These are phyloP conservation scores for Drosophila birchii DNA, from an alignment of 2,888 invertebrate species.

Conservation along the genomic window DNA sequence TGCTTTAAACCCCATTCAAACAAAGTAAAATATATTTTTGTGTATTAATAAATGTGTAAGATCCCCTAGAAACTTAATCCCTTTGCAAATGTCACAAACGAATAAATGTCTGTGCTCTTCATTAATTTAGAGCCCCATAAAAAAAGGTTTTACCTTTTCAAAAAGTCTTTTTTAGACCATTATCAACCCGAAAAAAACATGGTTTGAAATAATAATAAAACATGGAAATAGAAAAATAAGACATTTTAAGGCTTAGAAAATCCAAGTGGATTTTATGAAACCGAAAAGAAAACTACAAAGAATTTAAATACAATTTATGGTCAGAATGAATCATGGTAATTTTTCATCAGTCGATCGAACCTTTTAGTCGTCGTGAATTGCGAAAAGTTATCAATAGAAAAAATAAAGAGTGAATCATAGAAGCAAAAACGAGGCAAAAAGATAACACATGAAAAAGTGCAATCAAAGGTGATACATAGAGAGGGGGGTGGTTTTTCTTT, in stretches of 20 bases:
- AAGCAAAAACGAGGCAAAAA: neutral
- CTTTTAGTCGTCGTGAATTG: slow-evolving; percentile 27
- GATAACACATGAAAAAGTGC: slow-evolving; percentile 15
- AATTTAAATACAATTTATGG: slow-evolving; percentile 33
- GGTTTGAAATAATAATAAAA: no score
- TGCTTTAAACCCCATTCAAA: neutral
- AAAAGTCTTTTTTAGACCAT: slow-evolving; percentile 9
- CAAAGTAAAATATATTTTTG: neutral
- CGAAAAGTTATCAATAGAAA: slow-evolving; percentile 7
- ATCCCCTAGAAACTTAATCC: neutral
- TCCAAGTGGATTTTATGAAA: slow-evolving; percentile 2
- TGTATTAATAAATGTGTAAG: slow-evolving; percentile 4
- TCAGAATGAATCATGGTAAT: slow-evolving; percentile 27
- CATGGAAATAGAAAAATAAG: neutral
- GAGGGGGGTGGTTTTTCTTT: slow-evolving; percentile 21
- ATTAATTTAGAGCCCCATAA: slow-evolving; percentile 15
- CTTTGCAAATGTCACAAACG: slow-evolving; percentile 2
- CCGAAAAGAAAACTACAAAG: neutral
- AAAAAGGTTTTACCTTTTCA: slow-evolving; percentile 18
- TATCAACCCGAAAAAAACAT: slow-evolving; percentile 39
- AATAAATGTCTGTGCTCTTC: slow-evolving; percentile 2
- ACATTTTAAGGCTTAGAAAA: slow-evolving; percentile 25
- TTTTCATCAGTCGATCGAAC: slow-evolving; percentile 9
- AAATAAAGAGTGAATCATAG: slow-evolving; percentile 19
- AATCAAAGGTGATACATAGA: neutral